A percentile compares a stretch with the other conserved stretches of the same genome.
phyloP scores from a whole-genome alignment of 2,113 vertebrate genomes.

The Chaetodon auriga region DNA sequence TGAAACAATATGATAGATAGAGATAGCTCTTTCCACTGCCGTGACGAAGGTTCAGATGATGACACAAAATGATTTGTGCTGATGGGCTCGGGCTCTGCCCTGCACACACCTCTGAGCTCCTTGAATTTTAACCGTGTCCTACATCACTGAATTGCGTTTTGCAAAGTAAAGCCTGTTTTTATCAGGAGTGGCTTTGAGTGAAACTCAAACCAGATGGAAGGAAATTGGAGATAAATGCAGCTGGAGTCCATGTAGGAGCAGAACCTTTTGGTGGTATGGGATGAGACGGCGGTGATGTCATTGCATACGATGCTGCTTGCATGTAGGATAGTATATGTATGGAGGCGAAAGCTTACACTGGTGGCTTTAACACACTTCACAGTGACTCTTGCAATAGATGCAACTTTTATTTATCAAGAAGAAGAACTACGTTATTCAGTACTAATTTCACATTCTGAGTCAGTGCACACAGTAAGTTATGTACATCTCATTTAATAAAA shows the following conservation, averaged over 20 bases:
- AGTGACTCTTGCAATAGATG: neutral
- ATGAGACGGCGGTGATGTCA: conserved; percentile 63
- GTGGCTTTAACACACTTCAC: neutral
- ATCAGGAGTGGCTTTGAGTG: conserved; percentile 78
- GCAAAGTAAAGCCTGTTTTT: conserved; percentile 77
- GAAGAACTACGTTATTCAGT: neutral
- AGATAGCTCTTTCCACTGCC: conserved; percentile 9
- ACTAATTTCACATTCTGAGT: neutral
- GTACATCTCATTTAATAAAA: neutral
- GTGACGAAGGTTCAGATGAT: conserved; percentile 15
- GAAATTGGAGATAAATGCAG: conserved; percentile 81
- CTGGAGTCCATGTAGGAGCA: conserved; percentile 69
- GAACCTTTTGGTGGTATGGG: conserved; percentile 55
- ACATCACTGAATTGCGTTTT: conserved; percentile 64
- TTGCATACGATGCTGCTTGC: conserved; percentile 21
- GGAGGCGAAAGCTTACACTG: neutral
- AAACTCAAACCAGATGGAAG: conserved; percentile 84
- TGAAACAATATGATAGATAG: conserved; percentile 12
- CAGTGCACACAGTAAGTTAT: neutral
- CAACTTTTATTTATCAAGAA: neutral
- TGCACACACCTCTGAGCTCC: conserved; percentile 40
- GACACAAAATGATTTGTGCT: conserved; percentile 22
- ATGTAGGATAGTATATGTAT: conserved; percentile 26
- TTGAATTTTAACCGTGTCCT: conserved; percentile 58
- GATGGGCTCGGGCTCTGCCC: conserved; percentile 18